These are phyloP conservation scores for Bimastos eiseni DNA, from an alignment of 2,888 invertebrate species.

Conservation along the genomic window DNA sequence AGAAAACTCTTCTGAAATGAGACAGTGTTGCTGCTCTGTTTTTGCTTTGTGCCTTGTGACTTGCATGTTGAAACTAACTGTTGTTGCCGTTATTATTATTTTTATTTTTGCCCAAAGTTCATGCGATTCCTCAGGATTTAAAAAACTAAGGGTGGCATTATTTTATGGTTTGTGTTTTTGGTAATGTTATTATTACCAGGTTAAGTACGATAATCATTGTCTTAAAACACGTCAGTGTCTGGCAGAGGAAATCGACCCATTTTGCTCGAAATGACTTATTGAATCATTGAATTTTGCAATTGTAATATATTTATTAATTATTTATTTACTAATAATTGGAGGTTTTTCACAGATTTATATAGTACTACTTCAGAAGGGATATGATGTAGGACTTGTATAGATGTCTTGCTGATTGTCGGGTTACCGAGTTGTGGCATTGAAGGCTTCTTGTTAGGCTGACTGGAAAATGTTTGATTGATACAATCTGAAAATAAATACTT, in stretches of 20 bases:
- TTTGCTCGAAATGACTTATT: neutral
- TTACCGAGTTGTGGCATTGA: too few relatives aligned
- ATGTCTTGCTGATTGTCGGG: neutral
- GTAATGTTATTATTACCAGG: neutral
- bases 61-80: neutral
- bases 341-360: neutral
- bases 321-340: neutral
- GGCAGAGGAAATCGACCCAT: neutral
- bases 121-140: too few relatives aligned
- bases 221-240: neutral
- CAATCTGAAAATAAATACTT: too few relatives aligned
- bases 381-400: neutral
- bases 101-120: neutral
- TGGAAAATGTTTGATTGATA: too few relatives aligned
- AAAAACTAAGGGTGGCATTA: too few relatives aligned
- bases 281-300: neutral
- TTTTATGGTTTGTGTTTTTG: neutral
- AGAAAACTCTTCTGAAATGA: neutral
- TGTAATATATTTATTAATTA: neutral
- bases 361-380: neutral
- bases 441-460: too few relatives aligned
- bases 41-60: neutral
- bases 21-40: neutral
- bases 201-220: neutral
- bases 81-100: neutral